Evolutionary conservation across 2,797 vertebrate genomes (phyloP), one percentile per base, ranked within the genome.

Genomic region (Catharus ustulatus): DNA sequence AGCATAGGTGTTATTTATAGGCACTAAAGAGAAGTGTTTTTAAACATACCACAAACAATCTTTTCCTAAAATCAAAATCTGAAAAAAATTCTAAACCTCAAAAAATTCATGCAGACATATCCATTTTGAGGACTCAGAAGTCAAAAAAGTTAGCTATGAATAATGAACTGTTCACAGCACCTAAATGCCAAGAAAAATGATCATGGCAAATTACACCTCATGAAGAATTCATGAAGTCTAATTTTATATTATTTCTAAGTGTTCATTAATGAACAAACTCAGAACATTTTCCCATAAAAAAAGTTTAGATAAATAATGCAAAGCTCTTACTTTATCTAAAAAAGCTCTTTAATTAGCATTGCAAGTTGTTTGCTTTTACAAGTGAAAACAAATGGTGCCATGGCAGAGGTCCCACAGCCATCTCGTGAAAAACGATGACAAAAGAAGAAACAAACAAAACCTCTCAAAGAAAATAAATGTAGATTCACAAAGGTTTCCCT

Each of bases 211-310:
- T 93, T 95, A 91, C 26, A 91, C 71, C 76, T 94, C 88, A 97
- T 97, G 87, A 96, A 97, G 57, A 84, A 94, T 97, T 97, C 93
- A 97, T 95, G 61, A 97, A 83, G 74, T 95, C 96, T 97, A 94
- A 97, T 95, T 97, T 97, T 96, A 95, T 96, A 97, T 95, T 96
- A 96, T 97, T 97, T 97, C 88, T 96, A 94, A 96, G 89, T 87
- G 84, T 97, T 97, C 93, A 94, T 97, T 97, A 97, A 97, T 92
- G 93, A 97, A 96, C 92, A 96, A 94, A 96, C 87, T 90, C 88
- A 36, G 78, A 96, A 95, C 89, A 87, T 80, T 84, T 73, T 46
- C 78, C 84, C 85, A 89, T 87, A 92, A 94, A 95, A 38, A 87
- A 93, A 80, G 73, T 55, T 94, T 81, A 82, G 94, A 96, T 95